phyloP scores from a whole-genome alignment of 2,113 vertebrate species.

The Lonchura striata region DNA sequence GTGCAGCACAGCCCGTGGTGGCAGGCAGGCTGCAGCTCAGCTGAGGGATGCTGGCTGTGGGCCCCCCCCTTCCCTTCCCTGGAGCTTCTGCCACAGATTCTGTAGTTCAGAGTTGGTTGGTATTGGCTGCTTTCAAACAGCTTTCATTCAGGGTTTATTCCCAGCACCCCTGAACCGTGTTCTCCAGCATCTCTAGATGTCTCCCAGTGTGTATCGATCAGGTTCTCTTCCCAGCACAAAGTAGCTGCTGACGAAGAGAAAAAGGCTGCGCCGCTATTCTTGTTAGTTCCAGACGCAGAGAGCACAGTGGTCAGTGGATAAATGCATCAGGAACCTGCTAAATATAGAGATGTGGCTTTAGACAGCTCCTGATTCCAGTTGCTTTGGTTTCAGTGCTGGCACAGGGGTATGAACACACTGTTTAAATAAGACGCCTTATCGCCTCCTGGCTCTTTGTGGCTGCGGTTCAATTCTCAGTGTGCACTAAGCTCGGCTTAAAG shows the following conservation, averaged over 20 bases:
- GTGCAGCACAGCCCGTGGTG: not conserved
- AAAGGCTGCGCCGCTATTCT: not conserved
- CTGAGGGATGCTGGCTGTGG: accelerated
- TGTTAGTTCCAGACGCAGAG: not conserved
- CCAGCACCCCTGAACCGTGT: accelerated
- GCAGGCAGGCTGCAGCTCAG: not conserved
- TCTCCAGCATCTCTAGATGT: not conserved
- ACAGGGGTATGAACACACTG: not conserved
- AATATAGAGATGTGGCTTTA: constrained; percentile 35
- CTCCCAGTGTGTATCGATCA: not conserved
- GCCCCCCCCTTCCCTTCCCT: not conserved
- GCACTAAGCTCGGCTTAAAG: not conserved
- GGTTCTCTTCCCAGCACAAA: not conserved
- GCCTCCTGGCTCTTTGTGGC: not conserved
- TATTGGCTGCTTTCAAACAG: not conserved
- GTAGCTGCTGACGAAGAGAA: not conserved
- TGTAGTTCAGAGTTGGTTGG: not conserved
- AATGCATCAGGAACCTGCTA: constrained; percentile 19
- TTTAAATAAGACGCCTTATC: constrained; percentile 21
- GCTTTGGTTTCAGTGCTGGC: constrained; percentile 50
- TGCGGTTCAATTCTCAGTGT: not conserved
- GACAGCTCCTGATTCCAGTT: constrained; percentile 22
- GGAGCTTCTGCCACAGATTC: not conserved
- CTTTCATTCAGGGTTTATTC: not conserved
- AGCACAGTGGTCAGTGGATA: not conserved